Evolutionary conservation across 2,113 vertebrate species (phyloP).

Genomic region (Anarhynchus alexandrinus): DNA sequence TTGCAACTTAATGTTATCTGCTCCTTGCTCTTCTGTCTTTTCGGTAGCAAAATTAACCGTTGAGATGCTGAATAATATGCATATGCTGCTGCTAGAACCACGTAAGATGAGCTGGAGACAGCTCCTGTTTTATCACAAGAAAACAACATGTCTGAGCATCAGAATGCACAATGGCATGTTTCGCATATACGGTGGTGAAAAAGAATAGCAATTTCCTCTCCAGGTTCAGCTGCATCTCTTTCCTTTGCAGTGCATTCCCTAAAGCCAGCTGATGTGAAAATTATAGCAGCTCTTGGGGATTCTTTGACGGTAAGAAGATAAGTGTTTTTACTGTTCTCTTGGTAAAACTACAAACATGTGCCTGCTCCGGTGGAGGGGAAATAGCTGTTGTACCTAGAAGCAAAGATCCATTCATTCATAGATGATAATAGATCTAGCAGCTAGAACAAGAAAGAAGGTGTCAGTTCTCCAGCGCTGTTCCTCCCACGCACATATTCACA

Average conservation of each 20-base stretch:
- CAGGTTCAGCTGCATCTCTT: not conserved
- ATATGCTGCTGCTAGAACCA: not conserved
- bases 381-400: not conserved
- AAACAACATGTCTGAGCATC: not conserved
- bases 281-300: constrained; percentile 91
- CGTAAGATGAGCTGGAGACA: not conserved
- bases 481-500: rapidly evolving
- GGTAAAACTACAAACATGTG: not conserved
- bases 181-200: not conserved
- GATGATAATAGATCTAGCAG: not conserved
- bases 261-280: constrained; percentile 85
- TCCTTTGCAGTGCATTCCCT: constrained; percentile 83
- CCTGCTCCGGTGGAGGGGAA: not conserved
- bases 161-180: not conserved
- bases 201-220: not conserved
- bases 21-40: not conserved
- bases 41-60: rapidly evolving
- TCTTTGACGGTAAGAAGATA: constrained; percentile 84
- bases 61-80: not conserved
- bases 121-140: not conserved
- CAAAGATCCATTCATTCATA: not conserved
- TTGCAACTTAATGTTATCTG: not conserved
- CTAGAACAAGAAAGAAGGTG: not conserved
- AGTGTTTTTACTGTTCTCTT: not conserved
- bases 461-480: not conserved